phyloP scores from a whole-genome alignment of 2,113 vertebrate species.

The Falco punctatus region DNA sequence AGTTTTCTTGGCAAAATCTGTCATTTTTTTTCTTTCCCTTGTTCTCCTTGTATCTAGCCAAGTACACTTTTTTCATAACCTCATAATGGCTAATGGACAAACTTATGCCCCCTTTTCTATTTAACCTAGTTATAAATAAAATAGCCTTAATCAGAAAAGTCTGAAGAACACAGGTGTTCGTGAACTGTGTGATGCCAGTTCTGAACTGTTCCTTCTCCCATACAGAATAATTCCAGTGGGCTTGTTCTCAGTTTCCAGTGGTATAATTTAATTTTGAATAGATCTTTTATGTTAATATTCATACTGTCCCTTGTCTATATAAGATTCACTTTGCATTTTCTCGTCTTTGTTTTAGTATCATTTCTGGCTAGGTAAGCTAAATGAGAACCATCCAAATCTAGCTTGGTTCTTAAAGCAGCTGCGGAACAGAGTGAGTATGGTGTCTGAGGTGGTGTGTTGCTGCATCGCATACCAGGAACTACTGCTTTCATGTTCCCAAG shows the following conservation, averaged over 20 bases:
- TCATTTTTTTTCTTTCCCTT: background rate
- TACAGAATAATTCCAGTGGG: background rate
- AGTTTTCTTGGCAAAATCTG: background rate
- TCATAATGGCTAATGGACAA: background rate
- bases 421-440: background rate
- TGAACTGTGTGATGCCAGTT: background rate
- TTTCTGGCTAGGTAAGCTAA: background rate
- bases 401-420: background rate
- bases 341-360: background rate
- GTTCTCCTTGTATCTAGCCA: background rate
- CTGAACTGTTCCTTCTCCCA: background rate
- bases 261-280: background rate
- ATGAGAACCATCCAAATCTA: background rate
- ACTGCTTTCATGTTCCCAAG: background rate
- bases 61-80: background rate
- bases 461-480: background rate
- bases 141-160: background rate
- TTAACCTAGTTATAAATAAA: background rate
- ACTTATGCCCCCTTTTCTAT: background rate
- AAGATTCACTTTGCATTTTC: background rate
- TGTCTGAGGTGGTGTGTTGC: background rate
- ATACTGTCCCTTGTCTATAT: background rate
- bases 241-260: background rate
- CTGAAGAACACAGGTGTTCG: background rate
- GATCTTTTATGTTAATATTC: background rate